Evolutionary conservation across 1,140 invertebrate species (phyloP).

Genomic region (Pogonognathellus flavescens): DNA sequence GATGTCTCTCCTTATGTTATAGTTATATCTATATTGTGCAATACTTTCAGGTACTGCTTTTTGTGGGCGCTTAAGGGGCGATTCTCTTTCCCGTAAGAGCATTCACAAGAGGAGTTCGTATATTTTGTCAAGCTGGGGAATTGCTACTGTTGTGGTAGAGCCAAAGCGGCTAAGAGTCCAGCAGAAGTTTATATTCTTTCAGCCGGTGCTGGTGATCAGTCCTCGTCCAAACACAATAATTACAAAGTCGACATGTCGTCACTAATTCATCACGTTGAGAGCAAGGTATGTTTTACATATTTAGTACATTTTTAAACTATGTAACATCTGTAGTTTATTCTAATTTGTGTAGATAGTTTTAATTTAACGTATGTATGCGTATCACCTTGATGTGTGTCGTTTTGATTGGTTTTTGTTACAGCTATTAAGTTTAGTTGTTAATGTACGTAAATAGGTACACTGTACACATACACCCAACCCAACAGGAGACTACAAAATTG

Average conservation of each 20-base stretch:
- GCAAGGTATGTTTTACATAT: slow-evolving; percentile 56
- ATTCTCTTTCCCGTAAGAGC: slow-evolving; percentile 2
- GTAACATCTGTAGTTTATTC: too few relatives aligned
- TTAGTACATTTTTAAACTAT: background rate
- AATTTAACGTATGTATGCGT: too few relatives aligned
- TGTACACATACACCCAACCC: too few relatives aligned
- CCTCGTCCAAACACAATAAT: background rate
- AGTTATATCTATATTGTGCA: background rate
- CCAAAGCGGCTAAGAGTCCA: slow-evolving; percentile 25
- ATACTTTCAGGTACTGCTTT: background rate
- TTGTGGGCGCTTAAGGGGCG: slow-evolving; percentile 7
- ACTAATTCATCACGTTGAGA: slow-evolving; percentile 59
- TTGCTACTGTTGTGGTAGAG: slow-evolving; percentile 6
- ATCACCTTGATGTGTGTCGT: too few relatives aligned
- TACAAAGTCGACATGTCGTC: slow-evolving; percentile 47
- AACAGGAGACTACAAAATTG: too few relatives aligned
- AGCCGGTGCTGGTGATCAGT: slow-evolving; percentile 30
- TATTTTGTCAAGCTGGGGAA: slow-evolving; percentile 31
- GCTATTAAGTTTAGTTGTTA: too few relatives aligned
- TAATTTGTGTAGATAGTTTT: too few relatives aligned
- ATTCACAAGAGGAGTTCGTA: background rate
- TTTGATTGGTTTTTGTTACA: too few relatives aligned
- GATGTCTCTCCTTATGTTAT: slow-evolving; percentile 3
- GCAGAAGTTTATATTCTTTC: background rate
- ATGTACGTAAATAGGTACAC: too few relatives aligned